Conservation (phyloP, 1,140 invertebrate genomes). For the Notospermus geniculatus region DNA sequence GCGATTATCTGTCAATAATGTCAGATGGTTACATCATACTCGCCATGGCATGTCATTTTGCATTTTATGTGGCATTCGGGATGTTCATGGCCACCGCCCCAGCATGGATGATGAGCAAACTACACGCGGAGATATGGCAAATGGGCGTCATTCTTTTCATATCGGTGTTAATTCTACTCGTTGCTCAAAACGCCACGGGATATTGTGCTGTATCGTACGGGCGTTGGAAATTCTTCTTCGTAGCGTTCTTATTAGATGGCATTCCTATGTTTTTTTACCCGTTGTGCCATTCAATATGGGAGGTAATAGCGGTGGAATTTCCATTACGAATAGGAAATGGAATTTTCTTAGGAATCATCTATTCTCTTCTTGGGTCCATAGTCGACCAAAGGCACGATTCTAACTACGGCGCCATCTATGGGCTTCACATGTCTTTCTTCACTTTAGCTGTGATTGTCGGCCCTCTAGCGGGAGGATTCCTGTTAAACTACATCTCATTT, state of each 20-base stretch:
- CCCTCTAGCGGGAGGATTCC: neutral
- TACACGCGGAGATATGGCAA: constrained; percentile 6
- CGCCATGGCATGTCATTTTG: neutral
- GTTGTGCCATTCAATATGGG: neutral
- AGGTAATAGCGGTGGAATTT: neutral
- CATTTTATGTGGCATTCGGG: neutral
- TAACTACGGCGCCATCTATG: neutral
- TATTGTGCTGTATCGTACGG: neutral
- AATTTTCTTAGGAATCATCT: neutral
- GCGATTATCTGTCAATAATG: neutral
- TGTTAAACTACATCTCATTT: neutral
- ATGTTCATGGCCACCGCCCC: constrained; percentile 1
- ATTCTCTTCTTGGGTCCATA: neutral
- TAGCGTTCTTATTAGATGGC: neutral
- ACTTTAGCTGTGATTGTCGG: neutral
- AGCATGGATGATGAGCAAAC: constrained; percentile 1
- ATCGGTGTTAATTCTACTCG: neutral
- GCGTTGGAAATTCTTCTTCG: constrained; percentile 3
- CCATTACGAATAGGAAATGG: neutral
- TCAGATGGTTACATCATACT: neutral
- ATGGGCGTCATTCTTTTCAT: constrained; percentile 4
- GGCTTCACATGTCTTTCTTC: neutral
- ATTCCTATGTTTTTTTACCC: neutral
- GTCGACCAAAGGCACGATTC: neutral
- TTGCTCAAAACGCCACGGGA: neutral